Evolutionary conservation across 2,888 invertebrate species (phyloP).

Genomic region (Rhorus exstirpatorius): DNA sequence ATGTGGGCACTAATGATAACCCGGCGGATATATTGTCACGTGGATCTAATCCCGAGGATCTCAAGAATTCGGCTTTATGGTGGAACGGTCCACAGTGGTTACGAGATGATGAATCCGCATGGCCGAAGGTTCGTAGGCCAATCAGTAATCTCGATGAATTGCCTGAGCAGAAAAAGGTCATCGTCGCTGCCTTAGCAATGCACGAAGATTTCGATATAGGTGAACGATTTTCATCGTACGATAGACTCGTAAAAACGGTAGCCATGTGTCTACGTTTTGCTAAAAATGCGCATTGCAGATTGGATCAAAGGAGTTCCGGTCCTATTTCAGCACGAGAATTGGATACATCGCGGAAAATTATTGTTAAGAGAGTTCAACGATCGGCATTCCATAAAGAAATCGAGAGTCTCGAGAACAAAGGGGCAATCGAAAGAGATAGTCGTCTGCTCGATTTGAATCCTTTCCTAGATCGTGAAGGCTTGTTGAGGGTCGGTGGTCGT

Average conservation of each 20-base stretch:
- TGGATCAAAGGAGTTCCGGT: background rate
- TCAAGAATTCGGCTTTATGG: conserved; percentile 28
- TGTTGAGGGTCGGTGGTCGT: conserved; percentile 33
- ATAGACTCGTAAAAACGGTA: background rate
- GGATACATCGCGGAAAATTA: conserved; percentile 7
- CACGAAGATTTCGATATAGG: conserved; percentile 10
- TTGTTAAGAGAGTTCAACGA: conserved; percentile 17
- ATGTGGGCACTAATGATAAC: conserved; percentile 38
- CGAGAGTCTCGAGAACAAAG: background rate
- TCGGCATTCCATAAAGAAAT: conserved; percentile 27
- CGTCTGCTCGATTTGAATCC: conserved; percentile 22
- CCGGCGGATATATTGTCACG: conserved; percentile 51
- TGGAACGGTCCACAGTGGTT: conserved; percentile 43
- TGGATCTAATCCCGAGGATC: background rate
- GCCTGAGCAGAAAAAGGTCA: background rate
- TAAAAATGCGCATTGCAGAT: background rate
- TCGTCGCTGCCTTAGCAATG: too few relatives aligned
- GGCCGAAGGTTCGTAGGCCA: background rate
- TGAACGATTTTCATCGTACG: conserved; percentile 10
- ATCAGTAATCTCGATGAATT: background rate
- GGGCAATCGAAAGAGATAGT: conserved; percentile 2
- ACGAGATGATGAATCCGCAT: background rate
- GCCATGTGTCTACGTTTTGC: background rate
- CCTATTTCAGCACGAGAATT: conserved; percentile 21
- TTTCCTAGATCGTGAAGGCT: conserved; percentile 20